These are phyloP conservation scores for Lepisosteus oculatus DNA, from an alignment of 2,113 vertebrate species.

Conservation along the genomic window DNA sequence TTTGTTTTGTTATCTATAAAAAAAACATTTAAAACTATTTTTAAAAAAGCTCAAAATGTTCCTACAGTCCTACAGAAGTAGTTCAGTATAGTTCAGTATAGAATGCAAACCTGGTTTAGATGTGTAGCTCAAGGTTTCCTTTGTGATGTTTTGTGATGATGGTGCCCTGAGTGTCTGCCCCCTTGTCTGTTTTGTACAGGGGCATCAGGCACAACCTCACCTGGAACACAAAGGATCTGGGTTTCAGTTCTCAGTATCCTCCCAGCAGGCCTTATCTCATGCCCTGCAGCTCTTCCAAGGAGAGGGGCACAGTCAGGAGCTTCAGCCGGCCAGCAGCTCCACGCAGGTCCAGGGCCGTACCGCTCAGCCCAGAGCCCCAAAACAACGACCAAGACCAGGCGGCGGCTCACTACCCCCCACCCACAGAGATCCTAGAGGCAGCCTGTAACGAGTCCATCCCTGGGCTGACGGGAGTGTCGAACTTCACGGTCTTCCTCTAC, in stretches of 20 bases:
- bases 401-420: constrained; percentile 33
- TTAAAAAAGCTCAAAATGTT: neutral
- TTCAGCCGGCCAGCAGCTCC: constrained; percentile 9
- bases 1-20: too few species aligned
- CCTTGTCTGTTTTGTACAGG: constrained; percentile 55
- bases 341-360: constrained; percentile 18
- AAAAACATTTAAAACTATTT: neutral
- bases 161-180: neutral
- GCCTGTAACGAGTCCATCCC: constrained; percentile 73
- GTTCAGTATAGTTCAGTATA: too few species aligned
- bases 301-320: constrained; percentile 9
- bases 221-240: constrained; percentile 77
- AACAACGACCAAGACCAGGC: neutral
- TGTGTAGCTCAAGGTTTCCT: too few species aligned
- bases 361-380: constrained; percentile 13
- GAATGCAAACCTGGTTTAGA: too few species aligned
- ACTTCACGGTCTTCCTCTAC: constrained; percentile 81
- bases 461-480: constrained; percentile 72
- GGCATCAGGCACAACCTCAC: constrained; percentile 80
- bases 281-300: constrained; percentile 58
- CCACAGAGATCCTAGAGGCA: constrained; percentile 70
- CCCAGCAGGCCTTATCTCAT: constrained; percentile 69
- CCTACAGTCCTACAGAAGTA: too few species aligned
- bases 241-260: constrained; percentile 63
- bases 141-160: too few species aligned